phyloP scores from a whole-genome alignment of 2,797 vertebrate genomes.

The Botia almorhae region DNA sequence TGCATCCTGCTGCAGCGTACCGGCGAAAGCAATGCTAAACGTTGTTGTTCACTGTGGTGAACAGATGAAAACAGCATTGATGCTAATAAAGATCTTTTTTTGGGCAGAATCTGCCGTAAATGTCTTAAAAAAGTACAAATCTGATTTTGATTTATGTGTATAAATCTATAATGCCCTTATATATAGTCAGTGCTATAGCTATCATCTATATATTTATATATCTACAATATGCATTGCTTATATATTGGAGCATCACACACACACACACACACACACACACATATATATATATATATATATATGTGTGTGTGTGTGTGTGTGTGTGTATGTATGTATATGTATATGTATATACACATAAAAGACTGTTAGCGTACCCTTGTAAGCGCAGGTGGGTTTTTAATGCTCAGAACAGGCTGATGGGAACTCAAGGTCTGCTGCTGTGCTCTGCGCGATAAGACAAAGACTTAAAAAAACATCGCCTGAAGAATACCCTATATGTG shows the following conservation, averaged over 20 bases:
- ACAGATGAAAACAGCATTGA: neutral
- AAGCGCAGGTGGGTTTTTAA: constrained; percentile 42
- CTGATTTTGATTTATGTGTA: neutral
- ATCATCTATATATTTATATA: neutral
- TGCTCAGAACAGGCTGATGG: constrained; percentile 24
- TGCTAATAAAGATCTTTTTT: too few relatives aligned
- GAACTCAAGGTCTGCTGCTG: constrained; percentile 60
- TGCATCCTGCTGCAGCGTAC: too few relatives aligned
- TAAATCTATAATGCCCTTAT: neutral
- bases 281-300: too few relatives aligned
- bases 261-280: too few relatives aligned
- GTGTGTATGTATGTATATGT: too few relatives aligned
- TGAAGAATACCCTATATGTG: constrained; percentile 76
- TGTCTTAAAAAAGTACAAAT: neutral
- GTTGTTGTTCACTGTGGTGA: neutral
- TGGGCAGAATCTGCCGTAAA: neutral
- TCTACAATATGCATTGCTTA: neutral
- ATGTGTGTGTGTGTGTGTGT: too few relatives aligned
- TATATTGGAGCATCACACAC: too few relatives aligned
- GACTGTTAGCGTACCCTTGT: constrained; percentile 2
- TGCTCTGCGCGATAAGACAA: constrained; percentile 74
- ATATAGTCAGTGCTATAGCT: neutral
- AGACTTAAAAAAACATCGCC: constrained; percentile 72
- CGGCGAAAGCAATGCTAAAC: too few relatives aligned
- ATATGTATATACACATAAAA: neutral